Conservation (phyloP, 2,888 invertebrate species). For the Scotopteryx bipunctaria region DNA sequence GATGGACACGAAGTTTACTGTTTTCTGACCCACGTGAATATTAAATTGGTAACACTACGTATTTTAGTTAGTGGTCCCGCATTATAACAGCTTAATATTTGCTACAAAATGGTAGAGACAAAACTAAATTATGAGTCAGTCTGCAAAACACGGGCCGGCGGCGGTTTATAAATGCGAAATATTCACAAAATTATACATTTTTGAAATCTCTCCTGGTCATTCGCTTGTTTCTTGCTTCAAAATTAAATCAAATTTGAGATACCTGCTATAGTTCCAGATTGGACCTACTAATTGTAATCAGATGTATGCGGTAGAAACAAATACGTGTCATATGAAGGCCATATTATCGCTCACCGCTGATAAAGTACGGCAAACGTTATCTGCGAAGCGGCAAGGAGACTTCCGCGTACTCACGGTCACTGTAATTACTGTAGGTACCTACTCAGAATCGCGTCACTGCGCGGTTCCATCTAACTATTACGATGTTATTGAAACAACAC, state of each 20-base stretch:
- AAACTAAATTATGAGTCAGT: too few species aligned
- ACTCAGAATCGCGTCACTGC: conserved; percentile 46
- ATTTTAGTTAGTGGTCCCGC: too few species aligned
- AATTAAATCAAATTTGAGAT: not conserved
- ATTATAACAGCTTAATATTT: too few species aligned
- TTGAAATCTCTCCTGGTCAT: too few species aligned
- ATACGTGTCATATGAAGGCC: conserved; percentile 59
- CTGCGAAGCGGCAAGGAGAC: conserved; percentile 62
- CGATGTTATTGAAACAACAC: conserved; percentile 23
- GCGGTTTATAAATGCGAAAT: too few species aligned
- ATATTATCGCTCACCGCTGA: conserved; percentile 64
- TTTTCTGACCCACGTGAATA: too few species aligned
- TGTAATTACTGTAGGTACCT: conserved; percentile 43
- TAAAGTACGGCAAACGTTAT: conserved; percentile 75
- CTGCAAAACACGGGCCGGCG: too few species aligned
- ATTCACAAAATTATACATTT: too few species aligned
- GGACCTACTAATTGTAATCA: not conserved
- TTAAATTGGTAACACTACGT: too few species aligned
- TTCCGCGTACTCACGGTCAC: conserved; percentile 76
- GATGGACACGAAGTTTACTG: too few species aligned
- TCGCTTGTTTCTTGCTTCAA: not conserved
- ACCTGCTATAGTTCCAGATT: not conserved
- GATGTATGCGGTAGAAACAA: conserved; percentile 24
- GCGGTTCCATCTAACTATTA: conserved; percentile 30
- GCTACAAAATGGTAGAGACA: too few species aligned